phyloP scores from a whole-genome alignment of 2,113 vertebrate species.

The Capreolus pygargus region DNA sequence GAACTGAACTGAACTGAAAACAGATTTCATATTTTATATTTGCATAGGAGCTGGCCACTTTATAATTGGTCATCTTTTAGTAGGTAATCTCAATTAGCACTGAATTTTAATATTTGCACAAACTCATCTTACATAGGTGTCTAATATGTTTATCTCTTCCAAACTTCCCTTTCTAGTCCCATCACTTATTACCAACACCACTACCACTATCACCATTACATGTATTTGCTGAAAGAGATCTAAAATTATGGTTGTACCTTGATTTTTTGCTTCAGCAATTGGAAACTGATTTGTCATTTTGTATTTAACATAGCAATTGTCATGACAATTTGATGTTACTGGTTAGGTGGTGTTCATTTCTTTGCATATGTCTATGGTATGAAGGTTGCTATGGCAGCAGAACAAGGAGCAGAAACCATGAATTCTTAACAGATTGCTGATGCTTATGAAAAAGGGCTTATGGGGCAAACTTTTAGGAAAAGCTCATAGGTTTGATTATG shows the following conservation, averaged over 20 bases:
- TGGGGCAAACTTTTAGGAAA: constrained; percentile 2
- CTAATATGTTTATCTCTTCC: neutral
- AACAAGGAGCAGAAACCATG: neutral
- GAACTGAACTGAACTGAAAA: neutral
- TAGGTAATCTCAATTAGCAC: neutral
- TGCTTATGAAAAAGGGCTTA: neutral
- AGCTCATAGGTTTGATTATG: constrained; percentile 11
- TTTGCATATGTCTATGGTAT: constrained; percentile 16
- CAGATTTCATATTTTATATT: neutral
- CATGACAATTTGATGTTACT: neutral
- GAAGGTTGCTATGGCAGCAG: constrained; percentile 43
- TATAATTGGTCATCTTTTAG: neutral
- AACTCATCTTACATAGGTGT: neutral
- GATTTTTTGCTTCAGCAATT: neutral
- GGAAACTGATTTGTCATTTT: constrained; percentile 25
- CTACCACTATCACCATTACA: neutral
- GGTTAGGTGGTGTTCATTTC: neutral
- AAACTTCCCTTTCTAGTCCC: neutral
- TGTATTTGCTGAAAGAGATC: neutral
- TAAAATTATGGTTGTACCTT: neutral
- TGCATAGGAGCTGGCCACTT: neutral
- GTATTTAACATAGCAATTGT: neutral
- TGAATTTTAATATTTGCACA: constrained; percentile 1
- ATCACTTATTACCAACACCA: neutral
- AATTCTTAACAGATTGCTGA: constrained; percentile 14